Evolutionary conservation across 2,888 invertebrate genomes (phyloP).

Genomic region (Griposia aprilina): DNA sequence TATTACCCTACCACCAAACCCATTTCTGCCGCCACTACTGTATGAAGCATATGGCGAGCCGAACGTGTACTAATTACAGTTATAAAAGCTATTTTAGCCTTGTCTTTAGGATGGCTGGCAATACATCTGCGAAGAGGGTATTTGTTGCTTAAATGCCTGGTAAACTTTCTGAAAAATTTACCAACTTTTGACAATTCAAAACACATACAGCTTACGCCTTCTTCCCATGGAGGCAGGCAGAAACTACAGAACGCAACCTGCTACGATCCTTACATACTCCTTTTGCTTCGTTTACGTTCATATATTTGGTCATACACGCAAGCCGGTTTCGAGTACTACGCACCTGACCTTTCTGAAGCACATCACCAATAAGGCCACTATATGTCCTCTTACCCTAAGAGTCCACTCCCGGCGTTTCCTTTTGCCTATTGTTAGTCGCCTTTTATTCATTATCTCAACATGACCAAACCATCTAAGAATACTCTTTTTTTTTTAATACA

Average conservation of each 20-base stretch:
- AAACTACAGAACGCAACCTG: too few species aligned
- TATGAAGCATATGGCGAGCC: not conserved
- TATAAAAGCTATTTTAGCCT: not conserved
- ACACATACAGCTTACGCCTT: too few species aligned
- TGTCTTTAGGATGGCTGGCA: not conserved
- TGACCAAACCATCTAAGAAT: not conserved
- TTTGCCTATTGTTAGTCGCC: not conserved
- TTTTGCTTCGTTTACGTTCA: too few species aligned
- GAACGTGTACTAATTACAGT: not conserved
- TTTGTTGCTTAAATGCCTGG: not conserved
- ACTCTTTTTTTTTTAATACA: too few species aligned
- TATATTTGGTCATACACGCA: too few species aligned
- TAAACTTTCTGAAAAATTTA: too few species aligned
- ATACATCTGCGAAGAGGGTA: not conserved
- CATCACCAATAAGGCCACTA: too few species aligned
- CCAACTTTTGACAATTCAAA: too few species aligned
- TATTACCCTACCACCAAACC: not conserved
- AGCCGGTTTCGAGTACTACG: not conserved
- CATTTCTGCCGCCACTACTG: not conserved
- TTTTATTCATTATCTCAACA: not conserved
- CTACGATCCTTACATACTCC: too few species aligned
- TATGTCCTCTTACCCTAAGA: too few species aligned
- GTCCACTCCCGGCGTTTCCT: not conserved
- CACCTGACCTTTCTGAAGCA: too few species aligned
- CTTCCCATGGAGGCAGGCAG: too few species aligned